Evolutionary conservation across 2,888 invertebrate genomes (phyloP).

Genomic region (Allophyes oxyacanthae): DNA sequence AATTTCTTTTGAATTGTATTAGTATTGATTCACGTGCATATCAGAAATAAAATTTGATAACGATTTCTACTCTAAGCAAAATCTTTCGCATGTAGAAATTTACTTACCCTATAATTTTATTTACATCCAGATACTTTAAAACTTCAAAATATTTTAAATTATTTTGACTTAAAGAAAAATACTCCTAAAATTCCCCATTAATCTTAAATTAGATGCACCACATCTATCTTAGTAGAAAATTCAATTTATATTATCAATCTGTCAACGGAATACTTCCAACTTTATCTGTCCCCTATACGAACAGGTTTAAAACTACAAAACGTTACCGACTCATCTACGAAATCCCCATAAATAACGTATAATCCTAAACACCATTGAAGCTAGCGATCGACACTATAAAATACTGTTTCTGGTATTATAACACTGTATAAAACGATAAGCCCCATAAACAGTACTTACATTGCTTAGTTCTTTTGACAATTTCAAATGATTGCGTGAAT

Average conservation of each 20-base stretch:
- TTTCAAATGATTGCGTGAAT: conserved; percentile 20
- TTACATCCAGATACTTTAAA: too few relatives aligned
- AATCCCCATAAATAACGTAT: conserved; percentile 80
- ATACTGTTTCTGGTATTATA: conserved; percentile 63
- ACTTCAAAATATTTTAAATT: too few relatives aligned
- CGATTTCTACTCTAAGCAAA: too few relatives aligned
- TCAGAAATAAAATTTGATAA: too few relatives aligned
- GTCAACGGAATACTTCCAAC: conserved; percentile 62
- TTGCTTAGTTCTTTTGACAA: conserved; percentile 39
- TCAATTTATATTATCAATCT: conserved; percentile 61
- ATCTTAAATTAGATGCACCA: conserved; percentile 22
- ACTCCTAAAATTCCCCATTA: too few relatives aligned
- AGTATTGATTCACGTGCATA: too few relatives aligned
- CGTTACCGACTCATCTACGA: conserved; percentile 66
- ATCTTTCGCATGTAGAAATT: too few relatives aligned
- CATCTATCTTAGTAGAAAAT: conserved; percentile 39
- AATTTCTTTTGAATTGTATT: conserved; percentile 35
- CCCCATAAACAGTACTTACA: conserved; percentile 50
- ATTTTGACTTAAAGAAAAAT: too few relatives aligned
- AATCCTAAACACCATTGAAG: conserved; percentile 77
- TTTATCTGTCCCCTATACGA: conserved; percentile 54
- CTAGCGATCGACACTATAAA: conserved; percentile 74
- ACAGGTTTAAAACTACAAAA: conserved; percentile 68
- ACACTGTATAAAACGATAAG: conserved; percentile 24
- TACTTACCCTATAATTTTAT: too few relatives aligned